Evolutionary conservation across 2,888 invertebrate genomes (phyloP), one percentile per base, ranked within the genome.

Genomic region (Abrostola tripartita): DNA sequence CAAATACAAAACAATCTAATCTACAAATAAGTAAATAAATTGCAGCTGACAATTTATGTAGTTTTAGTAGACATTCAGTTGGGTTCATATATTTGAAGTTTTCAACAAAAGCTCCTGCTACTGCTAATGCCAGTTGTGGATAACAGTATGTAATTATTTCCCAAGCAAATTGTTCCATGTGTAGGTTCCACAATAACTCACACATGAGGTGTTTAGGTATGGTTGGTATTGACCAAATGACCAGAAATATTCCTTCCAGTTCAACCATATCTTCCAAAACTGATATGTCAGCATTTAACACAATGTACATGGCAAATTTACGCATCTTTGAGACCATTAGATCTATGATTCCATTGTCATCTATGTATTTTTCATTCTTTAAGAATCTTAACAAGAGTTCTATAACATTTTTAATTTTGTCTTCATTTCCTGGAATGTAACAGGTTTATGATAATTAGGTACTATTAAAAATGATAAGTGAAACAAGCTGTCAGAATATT

Each of bases 341-440:
- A 51, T 83, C 71, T 53, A 69, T 59, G 52, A 87, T 24, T 50
- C 79, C 81, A 70, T 84, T 81, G 35, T 86, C 78, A 41, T 78
- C 68, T 8, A 88, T 66, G 65, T 87, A 91, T n/a, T 84, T 81
- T 67, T 86, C 86, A 62, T 85, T 84, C 61, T 79, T 76, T 37
- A 94, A 78, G 74, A 90, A 92, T 53, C 79, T 85, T 35, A 63
- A 62, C 54, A 94, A 56, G 24, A 64, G 81, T 35, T 84, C 71
- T 36, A 90, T 65, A 7, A 94, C 81, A 71, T 75, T 81, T 50
- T 84, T 72, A 11, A 93, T 85, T 81, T 88, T 84, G 6, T 91
- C 89, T 85, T 93, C 92, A 83, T 94, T 92, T 4, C 94, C 94
- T 94, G 81, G 50, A 90, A 88, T 6, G 66, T 11, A 66, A 50